Evolutionary conservation across 2,797 vertebrate species (phyloP), one percentile per base, ranked within the genome.

Genomic region (Crenuchus spilurus): DNA sequence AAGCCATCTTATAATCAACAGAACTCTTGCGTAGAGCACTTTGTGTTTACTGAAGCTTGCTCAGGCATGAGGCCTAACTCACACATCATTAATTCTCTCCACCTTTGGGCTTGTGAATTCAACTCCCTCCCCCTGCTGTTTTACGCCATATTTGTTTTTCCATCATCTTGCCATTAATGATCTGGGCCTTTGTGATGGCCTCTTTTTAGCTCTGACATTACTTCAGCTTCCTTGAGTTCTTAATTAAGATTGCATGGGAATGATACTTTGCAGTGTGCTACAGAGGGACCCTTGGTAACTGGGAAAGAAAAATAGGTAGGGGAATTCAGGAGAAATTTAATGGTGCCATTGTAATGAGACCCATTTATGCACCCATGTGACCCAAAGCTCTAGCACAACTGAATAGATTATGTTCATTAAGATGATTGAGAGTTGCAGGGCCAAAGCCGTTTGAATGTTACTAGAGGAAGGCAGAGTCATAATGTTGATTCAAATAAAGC

Each of bases 121-220:
- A 0, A 9, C 30, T 48, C 14, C 16, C 44, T 31, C 54, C 62
- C 41, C 61, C 68, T 13, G 52, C 67, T 65, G 74, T n/a, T 71
- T 71, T 54, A 58, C 20, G 13, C 67, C 60, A 49, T 54, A 18
- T 76, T 71, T 76, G 74, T 49, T 49, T 70, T 71, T 65, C 51
- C 61, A 71, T 65, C 28, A 41, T 41, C 67, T 65, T 33, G 11
- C 20, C 60, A 71, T 62, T 76, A 70, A 71, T 41, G 67, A 71
- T 55, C 49, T 31, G 48, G 39, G 48, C 30, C 65, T 76, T 65
- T 58, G 51, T 71, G 61, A 30, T 22, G 39, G 28, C 14, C 39
- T 31, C 37, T 48, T 10, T 20, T 69, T 28, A 76, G 30, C 30
- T 26, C 20, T 13, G 39, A 20, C 11, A 42, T 60, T 60, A 10